These are phyloP conservation scores for Cephonodes hylas DNA, from an alignment of 2,888 invertebrate genomes.

Conservation along the genomic window DNA sequence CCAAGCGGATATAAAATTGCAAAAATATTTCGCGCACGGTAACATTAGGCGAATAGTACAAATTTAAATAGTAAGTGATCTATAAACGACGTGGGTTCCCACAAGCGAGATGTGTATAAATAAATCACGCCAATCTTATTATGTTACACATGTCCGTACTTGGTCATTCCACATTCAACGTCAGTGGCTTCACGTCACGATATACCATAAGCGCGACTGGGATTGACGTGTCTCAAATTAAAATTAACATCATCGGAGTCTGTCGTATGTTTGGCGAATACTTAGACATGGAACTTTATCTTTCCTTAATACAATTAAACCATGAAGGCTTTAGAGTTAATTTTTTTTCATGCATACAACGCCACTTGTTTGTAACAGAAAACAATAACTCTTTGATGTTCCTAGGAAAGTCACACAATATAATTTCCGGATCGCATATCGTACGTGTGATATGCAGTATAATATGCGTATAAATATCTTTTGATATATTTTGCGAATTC, in stretches of 20 bases:
- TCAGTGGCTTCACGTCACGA: slow-evolving; percentile 29
- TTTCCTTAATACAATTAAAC: too few species aligned
- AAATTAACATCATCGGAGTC: neutral
- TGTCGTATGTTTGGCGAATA: neutral
- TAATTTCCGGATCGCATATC: too few species aligned
- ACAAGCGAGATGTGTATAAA: slow-evolving; percentile 40
- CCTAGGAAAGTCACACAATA: too few species aligned
- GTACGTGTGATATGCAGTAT: too few species aligned
- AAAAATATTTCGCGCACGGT: neutral
- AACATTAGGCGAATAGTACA: neutral
- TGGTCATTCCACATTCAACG: slow-evolving; percentile 50
- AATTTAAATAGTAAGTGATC: neutral
- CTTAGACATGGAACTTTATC: too few species aligned
- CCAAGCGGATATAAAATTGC: too few species aligned
- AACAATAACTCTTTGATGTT: too few species aligned
- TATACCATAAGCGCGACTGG: slow-evolving; percentile 12
- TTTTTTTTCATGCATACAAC: too few species aligned
- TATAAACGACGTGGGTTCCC: slow-evolving; percentile 30
- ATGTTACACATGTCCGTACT: slow-evolving; percentile 43
- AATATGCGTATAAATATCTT: too few species aligned
- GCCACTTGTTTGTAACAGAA: too few species aligned
- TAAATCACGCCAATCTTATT: slow-evolving; percentile 45
- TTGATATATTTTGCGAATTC: too few species aligned
- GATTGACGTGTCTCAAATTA: slow-evolving; percentile 36
- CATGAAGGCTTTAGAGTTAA: neutral